Conservation (phyloP, 1,140 invertebrate genomes). For the Hormaphis cornu region DNA sequence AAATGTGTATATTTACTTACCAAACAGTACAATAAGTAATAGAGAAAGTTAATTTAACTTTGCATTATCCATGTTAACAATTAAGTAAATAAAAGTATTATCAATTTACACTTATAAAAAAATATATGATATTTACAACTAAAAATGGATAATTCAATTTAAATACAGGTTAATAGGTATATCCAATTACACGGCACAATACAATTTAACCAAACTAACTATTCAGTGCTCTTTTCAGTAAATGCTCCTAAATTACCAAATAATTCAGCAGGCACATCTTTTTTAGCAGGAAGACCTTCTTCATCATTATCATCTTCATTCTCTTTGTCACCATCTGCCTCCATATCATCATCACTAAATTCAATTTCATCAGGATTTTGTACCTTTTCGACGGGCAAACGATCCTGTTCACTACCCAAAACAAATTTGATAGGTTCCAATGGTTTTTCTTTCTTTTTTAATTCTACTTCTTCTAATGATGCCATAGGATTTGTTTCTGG, state of each 20-base stretch:
- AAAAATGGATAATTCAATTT: no score
- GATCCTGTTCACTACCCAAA: constrained; percentile 27
- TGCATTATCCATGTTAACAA: no score
- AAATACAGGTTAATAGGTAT: background rate
- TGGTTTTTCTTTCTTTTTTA: constrained; percentile 40
- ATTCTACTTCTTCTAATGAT: constrained; percentile 73
- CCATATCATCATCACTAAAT: constrained; percentile 19
- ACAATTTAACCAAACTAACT: background rate
- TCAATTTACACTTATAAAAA: no score
- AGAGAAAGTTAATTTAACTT: no score
- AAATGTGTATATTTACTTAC: no score
- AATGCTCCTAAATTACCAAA: constrained; percentile 29
- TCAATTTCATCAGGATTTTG: constrained; percentile 23
- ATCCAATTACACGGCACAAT: no score
- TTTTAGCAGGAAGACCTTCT: constrained; percentile 10
- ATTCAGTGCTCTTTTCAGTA: constrained; percentile 5
- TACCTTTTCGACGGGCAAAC: constrained; percentile 1
- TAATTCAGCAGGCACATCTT: constrained; percentile 9
- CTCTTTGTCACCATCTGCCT: constrained; percentile 9
- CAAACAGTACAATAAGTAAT: no score
- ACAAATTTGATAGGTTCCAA: constrained; percentile 23
- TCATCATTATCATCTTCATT: constrained; percentile 12
- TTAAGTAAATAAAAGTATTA: no score
- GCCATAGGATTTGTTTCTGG: constrained; percentile 77
- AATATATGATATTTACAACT: no score